Evolutionary conservation across 2,113 vertebrate species (phyloP), one percentile per base, ranked within the genome.

Genomic region (Cyrtonyx montezumae): DNA sequence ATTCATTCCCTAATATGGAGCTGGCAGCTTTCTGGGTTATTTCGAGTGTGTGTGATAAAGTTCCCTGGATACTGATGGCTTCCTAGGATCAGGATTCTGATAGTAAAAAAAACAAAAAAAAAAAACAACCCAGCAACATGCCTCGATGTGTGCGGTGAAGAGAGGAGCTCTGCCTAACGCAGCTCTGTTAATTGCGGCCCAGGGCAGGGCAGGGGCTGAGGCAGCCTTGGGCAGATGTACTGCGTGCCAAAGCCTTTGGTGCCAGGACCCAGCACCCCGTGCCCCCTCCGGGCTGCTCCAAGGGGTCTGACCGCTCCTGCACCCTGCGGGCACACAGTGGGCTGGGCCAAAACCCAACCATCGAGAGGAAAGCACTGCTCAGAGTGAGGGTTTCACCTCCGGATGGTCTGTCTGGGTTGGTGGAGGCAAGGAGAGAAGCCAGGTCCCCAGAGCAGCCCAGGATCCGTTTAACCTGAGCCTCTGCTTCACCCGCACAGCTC

Each of bases 1-100:
- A 98, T 98, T 97, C 98, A 97, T 99, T 98, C 96, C 99, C 99
- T 98, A 99, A 99, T 99, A 99, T 98, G 99, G 99, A 96, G 96
- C 96, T 97, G 95, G 96, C 97, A 98, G 98, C 98, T 98, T 98
- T 99, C 98, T 98, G 97, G 98, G 98, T 99, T 99, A 99, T 99
- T 99, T 99, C 95, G 91, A 99, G 99, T 98, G 95, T 97, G 95
- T 98, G 98, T 98, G 99, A 99, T 99, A 99, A 99, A 98, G 98
- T 98, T 97, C 97, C 96, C 97, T 95, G 97, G 97, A 97, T 97
- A 95, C 96, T 96, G 95, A 92, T 84, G 95, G 93, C 97, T 96
- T 94, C 95, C 91, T 48, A 96, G 96, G 95, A 96, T 87, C 89
- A 82, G 95, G 87, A 95, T 94, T 89, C 93, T 94, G 94, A 56